Conservation (phyloP, 2,113 vertebrate species). For the Phoxinus phoxinus region DNA sequence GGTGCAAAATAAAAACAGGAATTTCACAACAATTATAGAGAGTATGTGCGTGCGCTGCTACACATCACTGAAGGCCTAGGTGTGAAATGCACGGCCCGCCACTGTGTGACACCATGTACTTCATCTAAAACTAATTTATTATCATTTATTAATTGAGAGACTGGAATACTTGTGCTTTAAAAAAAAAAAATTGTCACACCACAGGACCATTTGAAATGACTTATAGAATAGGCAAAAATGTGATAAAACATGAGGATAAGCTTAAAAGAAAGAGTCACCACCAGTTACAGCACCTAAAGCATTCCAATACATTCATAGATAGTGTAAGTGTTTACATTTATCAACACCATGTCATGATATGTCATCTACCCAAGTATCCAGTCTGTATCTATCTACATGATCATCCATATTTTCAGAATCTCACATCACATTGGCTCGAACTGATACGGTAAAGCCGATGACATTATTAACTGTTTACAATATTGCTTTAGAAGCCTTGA, state of each 20-base stretch:
- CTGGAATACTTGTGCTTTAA: not conserved
- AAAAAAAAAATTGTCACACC: not conserved
- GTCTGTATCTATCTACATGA: not conserved
- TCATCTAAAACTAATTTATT: conserved; percentile 1
- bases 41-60: too few species aligned
- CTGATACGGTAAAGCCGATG: too few species aligned
- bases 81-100: too few species aligned
- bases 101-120: not conserved
- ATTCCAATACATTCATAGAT: not conserved
- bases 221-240: not conserved
- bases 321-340: not conserved
- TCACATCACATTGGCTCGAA: too few species aligned
- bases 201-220: not conserved
- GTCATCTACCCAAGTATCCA: not conserved
- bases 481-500: too few species aligned
- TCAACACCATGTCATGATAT: not conserved
- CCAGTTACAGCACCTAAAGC: not conserved
- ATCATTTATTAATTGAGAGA: not conserved
- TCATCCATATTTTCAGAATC: too few species aligned
- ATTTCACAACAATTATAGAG: too few species aligned
- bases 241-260: not conserved
- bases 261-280: not conserved
- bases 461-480: too few species aligned
- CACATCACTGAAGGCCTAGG: too few species aligned
- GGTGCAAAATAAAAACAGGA: too few species aligned